These are phyloP conservation scores for Tragelaphus strepsiceros DNA, from an alignment of 2,113 vertebrate species.

Conservation along the genomic window DNA sequence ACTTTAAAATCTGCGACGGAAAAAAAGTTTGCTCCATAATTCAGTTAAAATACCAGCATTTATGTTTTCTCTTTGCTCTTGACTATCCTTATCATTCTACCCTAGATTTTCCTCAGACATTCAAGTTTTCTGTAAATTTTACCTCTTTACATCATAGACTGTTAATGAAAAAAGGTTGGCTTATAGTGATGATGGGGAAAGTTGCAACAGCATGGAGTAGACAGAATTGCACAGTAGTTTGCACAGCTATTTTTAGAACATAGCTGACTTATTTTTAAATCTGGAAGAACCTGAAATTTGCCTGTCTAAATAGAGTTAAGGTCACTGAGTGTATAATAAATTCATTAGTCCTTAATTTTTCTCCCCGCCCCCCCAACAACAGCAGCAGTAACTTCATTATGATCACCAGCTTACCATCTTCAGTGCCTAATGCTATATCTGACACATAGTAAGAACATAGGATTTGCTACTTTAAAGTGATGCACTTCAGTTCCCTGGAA, in stretches of 20 bases:
- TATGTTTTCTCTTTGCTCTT: neutral
- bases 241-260: conserved; percentile 9
- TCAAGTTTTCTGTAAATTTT: conserved; percentile 14
- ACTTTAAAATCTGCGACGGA: conserved; percentile 32
- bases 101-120: neutral
- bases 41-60: neutral
- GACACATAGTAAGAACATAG: neutral
- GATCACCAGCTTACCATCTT: neutral
- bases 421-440: neutral
- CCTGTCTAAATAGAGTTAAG: conserved; percentile 7
- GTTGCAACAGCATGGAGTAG: neutral
- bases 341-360: conserved; percentile 28
- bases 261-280: conserved; percentile 37
- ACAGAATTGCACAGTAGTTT: neutral
- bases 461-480: neutral
- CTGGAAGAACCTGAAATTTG: conserved; percentile 35
- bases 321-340: neutral
- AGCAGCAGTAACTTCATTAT: neutral
- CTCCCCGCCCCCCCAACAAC: neutral
- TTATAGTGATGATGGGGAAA: neutral
- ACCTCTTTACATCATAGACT: neutral
- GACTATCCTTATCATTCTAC: neutral
- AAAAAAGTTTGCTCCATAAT: neutral
- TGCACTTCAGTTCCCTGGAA: conserved; percentile 21
- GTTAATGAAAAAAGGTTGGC: neutral